These are phyloP conservation scores for Sinocyclocheilus anshuiensis DNA, from an alignment of 2,113 vertebrate species.

Conservation along the genomic window DNA sequence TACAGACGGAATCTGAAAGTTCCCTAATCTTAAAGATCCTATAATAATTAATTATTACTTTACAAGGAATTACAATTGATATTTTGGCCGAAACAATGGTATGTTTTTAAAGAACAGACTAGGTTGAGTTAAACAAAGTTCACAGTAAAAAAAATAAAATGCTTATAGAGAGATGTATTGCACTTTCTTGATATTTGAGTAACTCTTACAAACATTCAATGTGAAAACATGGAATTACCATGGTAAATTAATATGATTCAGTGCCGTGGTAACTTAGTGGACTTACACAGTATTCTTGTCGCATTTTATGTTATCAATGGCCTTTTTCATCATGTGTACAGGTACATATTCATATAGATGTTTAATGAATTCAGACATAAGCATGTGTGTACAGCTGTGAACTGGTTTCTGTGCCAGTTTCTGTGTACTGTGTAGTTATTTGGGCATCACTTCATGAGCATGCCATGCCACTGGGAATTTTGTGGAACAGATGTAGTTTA, in stretches of 20 bases:
- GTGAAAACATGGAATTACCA: neutral
- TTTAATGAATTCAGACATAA: neutral
- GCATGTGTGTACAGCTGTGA: neutral
- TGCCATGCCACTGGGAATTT: conserved; percentile 16
- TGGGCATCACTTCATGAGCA: neutral
- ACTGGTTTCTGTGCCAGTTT: neutral
- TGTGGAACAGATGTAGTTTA: conserved; percentile 29
- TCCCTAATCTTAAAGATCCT: too few species aligned
- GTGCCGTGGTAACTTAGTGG: too few species aligned
- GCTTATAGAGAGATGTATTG: too few species aligned
- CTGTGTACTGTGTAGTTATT: neutral
- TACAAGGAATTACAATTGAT: too few species aligned
- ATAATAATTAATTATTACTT: too few species aligned
- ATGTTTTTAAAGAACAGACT: too few species aligned
- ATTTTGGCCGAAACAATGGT: too few species aligned
- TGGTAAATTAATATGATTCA: neutral
- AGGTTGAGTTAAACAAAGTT: too few species aligned
- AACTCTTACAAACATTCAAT: neutral
- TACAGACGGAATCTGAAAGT: neutral
- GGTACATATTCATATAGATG: neutral
- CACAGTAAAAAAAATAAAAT: too few species aligned
- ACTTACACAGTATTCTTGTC: neutral
- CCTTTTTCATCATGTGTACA: neutral
- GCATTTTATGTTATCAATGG: neutral
- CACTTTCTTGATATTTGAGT: neutral